Evolutionary conservation across 2,797 vertebrate genomes (phyloP).

Genomic region (Sebastes glaucus): DNA sequence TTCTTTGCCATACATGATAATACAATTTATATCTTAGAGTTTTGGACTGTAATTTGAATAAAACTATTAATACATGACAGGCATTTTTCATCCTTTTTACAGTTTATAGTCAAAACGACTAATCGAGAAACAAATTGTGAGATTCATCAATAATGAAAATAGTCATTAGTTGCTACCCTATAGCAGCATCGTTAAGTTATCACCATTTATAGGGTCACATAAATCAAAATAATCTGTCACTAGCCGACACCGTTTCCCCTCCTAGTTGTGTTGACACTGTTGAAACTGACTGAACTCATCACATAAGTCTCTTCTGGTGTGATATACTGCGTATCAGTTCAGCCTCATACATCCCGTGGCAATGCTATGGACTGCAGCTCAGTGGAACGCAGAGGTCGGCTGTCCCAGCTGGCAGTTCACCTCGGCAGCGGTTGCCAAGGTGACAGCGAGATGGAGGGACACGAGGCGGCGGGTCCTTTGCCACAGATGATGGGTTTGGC

Average conservation of each 20-base stretch:
- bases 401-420: conserved; percentile 87
- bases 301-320: not conserved
- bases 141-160: not conserved
- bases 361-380: conserved; percentile 70
- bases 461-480: conserved; percentile 84
- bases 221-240: not conserved
- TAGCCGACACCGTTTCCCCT: not conserved
- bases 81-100: not conserved
- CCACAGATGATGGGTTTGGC: conserved; percentile 91
- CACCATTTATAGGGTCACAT: not conserved
- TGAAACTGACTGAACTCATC: not conserved
- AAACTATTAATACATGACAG: not conserved
- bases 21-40: not conserved
- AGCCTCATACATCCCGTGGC: conserved; percentile 79
- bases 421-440: conserved; percentile 88
- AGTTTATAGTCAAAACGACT: not conserved
- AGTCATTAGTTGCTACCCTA: not conserved
- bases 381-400: conserved; percentile 85
- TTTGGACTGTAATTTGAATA: not conserved
- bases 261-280: not conserved
- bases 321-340: conserved; percentile 5
- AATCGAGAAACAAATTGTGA: not conserved
- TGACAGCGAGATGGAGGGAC: conserved; percentile 85
- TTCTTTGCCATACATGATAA: not conserved
- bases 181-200: not conserved